phyloP scores from a whole-genome alignment of 1,140 invertebrate species.

The Dufourea novaeangliae region DNA sequence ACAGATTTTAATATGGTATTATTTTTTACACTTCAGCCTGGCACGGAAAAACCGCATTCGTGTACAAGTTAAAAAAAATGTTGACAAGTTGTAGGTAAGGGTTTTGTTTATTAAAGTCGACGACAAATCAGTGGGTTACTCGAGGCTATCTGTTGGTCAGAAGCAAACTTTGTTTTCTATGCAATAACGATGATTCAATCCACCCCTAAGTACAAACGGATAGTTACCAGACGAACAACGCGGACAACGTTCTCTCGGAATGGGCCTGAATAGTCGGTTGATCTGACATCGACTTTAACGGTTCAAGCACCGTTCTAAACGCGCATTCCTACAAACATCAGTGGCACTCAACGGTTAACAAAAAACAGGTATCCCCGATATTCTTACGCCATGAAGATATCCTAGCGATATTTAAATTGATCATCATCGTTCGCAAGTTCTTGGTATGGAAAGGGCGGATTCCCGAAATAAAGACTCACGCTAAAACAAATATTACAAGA shows the following conservation, averaged over 20 bases:
- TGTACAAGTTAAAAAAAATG: not conserved
- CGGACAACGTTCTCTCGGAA: no score
- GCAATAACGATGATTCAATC: no score
- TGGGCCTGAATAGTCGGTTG: no score
- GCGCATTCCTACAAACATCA: no score
- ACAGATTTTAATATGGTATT: not conserved
- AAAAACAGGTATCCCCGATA: no score
- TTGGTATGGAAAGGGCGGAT: not conserved
- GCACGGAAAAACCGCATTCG: not conserved
- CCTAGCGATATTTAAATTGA: not conserved
- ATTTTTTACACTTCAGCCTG: not conserved
- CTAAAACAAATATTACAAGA: constrained; percentile 31
- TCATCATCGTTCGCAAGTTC: constrained; percentile 22
- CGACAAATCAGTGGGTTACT: not conserved
- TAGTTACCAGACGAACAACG: no score
- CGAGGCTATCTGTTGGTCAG: no score
- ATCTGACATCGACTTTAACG: no score
- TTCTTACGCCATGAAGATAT: not conserved
- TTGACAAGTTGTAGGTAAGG: not conserved
- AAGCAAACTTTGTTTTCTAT: no score
- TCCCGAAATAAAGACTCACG: not conserved
- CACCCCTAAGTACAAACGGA: no score
- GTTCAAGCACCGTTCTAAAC: no score
- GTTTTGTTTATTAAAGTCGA: not conserved
- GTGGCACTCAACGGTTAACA: no score